Evolutionary conservation across 1,140 invertebrate species (phyloP), one percentile per base, ranked within the genome.

Genomic region (Ceratitis capitata): DNA sequence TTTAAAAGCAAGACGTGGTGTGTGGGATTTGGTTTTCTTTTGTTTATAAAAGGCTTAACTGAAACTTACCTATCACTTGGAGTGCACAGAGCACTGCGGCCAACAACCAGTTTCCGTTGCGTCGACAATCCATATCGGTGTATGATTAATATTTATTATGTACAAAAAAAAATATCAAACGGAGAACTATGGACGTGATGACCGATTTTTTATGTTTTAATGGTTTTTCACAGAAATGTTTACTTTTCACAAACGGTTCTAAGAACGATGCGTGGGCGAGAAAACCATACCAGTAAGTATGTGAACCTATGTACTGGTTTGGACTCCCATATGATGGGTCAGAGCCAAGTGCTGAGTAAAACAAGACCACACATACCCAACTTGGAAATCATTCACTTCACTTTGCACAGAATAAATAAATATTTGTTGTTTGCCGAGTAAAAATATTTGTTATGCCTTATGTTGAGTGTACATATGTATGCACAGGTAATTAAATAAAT

Each of bases 201-300:
- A 35, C 32, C 58, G 58, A 12, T 32, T 26, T n/a, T n/a, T n/a
- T n/a, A n/a, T n/a, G 58, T 35, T 69, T 69, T 69, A 69, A 39
- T 69, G n/a, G 32, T 69, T 69, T 19, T 69, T 39, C 61, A 69
- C 16, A 69, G 61, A 69, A 69, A 69, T 69, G 6, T 69, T n/a
- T 39, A 69, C 61, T 35, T 32, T 35, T 39, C 3, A 19, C 35
- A 23, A 32, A 9, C 58, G 26, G 7, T 4, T 26, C 23, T 29
- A 29, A 10, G 58, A 29, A 61, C 10, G 58, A 10, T 29, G 35
- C 4, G 58, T 3, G 14, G 10, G 32, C 29, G 35, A 32, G 26
- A 53, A 51, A 19, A 53, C 49, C n/a, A n/a, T n/a, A n/a, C n/a
- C 10, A 14, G 6, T 69, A n/a, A 2, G n/a, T 42, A 78, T 45